phyloP scores from a whole-genome alignment of 2,888 invertebrate species.

The Cyclophora punctaria region DNA sequence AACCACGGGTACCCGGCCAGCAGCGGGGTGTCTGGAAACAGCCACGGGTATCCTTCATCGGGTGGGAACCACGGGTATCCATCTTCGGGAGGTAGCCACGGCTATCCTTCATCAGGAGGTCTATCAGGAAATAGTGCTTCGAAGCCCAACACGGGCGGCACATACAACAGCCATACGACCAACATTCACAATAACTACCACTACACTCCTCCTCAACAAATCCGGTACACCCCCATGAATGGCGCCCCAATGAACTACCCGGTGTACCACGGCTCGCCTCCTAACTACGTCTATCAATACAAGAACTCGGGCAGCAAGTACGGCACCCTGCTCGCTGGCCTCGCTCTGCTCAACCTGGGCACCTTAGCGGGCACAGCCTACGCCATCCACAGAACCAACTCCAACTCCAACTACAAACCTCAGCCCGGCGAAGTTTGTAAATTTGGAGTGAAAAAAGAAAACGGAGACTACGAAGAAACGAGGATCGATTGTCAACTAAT shows the following conservation, averaged over 20 bases:
- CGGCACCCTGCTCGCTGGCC: slow-evolving; percentile 53
- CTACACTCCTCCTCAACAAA: slow-evolving; percentile 56
- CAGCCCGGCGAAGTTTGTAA: slow-evolving; percentile 57
- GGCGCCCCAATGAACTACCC: slow-evolving; percentile 47
- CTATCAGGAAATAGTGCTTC: slow-evolving; percentile 19
- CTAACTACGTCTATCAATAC: slow-evolving; percentile 58
- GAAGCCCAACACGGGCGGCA: slow-evolving; percentile 9
- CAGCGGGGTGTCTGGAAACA: slow-evolving; percentile 8
- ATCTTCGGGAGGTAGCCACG: slow-evolving; percentile 21
- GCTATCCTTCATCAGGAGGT: slow-evolving; percentile 19
- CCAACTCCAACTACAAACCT: slow-evolving; percentile 31
- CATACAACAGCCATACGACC: slow-evolving; percentile 33
- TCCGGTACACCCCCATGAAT: slow-evolving; percentile 42
- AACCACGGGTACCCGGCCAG: slow-evolving; percentile 25
- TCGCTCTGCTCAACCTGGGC: slow-evolving; percentile 59
- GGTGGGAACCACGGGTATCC: slow-evolving; percentile 22
- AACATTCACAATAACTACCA: slow-evolving; percentile 48
- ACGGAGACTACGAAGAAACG: slow-evolving; percentile 61
- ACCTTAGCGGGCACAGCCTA: slow-evolving; percentile 45
- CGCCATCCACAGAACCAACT: slow-evolving; percentile 26
- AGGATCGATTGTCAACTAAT: slow-evolving; percentile 60
- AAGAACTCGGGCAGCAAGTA: slow-evolving; percentile 63
- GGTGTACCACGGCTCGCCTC: slow-evolving; percentile 53
- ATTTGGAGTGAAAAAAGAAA: slow-evolving; percentile 55
- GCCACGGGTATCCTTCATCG: slow-evolving; percentile 26